phyloP scores from a whole-genome alignment of 2,797 vertebrate genomes.

The Onychomys leucogaster region DNA sequence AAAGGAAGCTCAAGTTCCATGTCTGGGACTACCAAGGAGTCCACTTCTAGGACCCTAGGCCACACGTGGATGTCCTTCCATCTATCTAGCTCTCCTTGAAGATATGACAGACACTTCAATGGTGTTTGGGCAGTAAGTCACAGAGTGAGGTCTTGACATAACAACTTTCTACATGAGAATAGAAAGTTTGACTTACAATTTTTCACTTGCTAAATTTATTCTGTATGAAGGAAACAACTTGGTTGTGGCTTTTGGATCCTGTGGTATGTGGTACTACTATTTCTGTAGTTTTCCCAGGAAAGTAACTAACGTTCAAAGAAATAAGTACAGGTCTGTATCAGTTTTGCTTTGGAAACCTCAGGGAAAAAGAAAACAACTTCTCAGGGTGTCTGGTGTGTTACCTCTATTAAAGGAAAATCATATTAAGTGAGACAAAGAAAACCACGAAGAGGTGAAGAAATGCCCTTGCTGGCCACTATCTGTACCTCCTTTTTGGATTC shows the following conservation, averaged over 20 bases:
- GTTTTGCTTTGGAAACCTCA: neutral
- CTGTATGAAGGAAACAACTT: neutral
- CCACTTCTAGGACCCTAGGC: neutral
- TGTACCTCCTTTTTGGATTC: too few relatives aligned
- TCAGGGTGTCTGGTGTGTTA: neutral
- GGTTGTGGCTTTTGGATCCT: neutral
- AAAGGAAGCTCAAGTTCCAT: neutral
- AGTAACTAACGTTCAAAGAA: neutral
- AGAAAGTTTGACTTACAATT: neutral
- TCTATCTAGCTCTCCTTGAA: neutral
- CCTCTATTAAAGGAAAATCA: too few relatives aligned
- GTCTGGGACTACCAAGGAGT: neutral
- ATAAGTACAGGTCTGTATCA: neutral
- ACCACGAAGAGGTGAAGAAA: too few relatives aligned
- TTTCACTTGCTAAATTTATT: neutral
- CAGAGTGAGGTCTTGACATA: neutral
- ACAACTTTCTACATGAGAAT: neutral
- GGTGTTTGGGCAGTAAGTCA: neutral
- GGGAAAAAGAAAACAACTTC: too few relatives aligned
- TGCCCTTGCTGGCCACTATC: too few relatives aligned
- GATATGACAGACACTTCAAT: neutral
- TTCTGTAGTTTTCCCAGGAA: neutral
- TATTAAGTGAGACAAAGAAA: too few relatives aligned
- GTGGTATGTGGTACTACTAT: neutral
- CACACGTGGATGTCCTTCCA: accelerated